Conservation (phyloP, 2,797 vertebrate genomes). For the Anguilla marmorata region DNA sequence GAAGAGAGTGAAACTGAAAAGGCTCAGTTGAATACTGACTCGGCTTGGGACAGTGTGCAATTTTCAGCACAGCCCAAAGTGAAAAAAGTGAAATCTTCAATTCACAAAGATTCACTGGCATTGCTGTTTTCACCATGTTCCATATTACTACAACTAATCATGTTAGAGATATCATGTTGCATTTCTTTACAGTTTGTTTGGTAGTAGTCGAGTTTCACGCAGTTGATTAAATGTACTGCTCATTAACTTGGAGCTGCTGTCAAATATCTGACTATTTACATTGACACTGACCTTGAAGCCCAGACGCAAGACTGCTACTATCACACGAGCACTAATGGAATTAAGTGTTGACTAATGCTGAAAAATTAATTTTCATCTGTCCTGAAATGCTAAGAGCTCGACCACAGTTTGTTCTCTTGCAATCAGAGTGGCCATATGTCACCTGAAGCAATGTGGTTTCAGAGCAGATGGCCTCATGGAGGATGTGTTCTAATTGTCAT, state of each 20-base stretch:
- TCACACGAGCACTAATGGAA: neutral
- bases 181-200: neutral
- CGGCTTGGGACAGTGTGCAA: neutral
- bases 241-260: neutral
- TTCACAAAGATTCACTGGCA: too few species aligned
- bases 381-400: neutral
- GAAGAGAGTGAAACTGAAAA: neutral
- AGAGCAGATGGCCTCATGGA: constrained; percentile 21
- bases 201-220: neutral
- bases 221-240: neutral
- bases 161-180: too few species aligned
- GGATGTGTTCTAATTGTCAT: constrained; percentile 15
- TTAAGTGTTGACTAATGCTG: neutral
- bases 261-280: neutral
- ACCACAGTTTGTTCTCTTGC: neutral
- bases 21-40: neutral
- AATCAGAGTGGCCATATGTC: constrained; percentile 23
- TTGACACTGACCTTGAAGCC: neutral
- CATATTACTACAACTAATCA: too few species aligned
- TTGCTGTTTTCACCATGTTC: too few species aligned
- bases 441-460: neutral
- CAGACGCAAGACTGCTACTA: neutral
- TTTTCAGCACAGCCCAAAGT: too few species aligned
- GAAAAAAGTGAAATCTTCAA: too few species aligned
- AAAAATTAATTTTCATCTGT: neutral